Evolutionary conservation across 2,113 vertebrate species (phyloP), one percentile per base, ranked within the genome.

Genomic region (Anoura caudifer): DNA sequence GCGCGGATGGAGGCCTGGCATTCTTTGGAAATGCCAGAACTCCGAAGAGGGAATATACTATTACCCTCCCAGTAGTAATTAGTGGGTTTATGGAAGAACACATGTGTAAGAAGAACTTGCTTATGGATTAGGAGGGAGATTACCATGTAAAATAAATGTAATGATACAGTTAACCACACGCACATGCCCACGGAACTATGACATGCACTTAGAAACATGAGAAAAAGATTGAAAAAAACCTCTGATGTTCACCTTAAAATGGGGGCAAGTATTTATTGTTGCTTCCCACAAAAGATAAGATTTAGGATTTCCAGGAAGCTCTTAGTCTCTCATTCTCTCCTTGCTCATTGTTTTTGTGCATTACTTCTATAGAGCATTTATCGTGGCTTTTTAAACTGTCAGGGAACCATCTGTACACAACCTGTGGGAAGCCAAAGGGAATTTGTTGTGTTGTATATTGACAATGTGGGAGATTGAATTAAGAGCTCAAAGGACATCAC

Each of bases 51-150:
- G 97, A 98, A 94, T 98, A 97, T 98, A 97, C 96, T 98, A 86
- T 97, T 98, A 97, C 98, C 79, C 91, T 98, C 98, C 96, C 96
- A 97, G 97, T 98, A 96, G 97, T 98, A 97, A 98, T 98, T 98
- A 98, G 98, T 97, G 98, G 98, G 94, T 97, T 98, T 96, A 96
- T 93, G 91, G 97, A 97, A 95, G 95, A 97, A 98, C 88, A 97
- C 96, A 98, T 80, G 73, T 95, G 96, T 87, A 96, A 98, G 91
- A 92, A 97, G 97, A 70, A 92, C 92, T 0, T 97, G 93, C 94
- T 97, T 96, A 96, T 97, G 93, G 79, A 97, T 96, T 90, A 67
- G 67, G 70, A 98, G 56, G 96, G 76, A 95, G 56, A 98, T 97
- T 98, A 95, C 83, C 97, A 96, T 87, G 98, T 38, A 1, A 98